phyloP scores from a whole-genome alignment of 2,113 vertebrate species.

The Amblyornis subalaris region DNA sequence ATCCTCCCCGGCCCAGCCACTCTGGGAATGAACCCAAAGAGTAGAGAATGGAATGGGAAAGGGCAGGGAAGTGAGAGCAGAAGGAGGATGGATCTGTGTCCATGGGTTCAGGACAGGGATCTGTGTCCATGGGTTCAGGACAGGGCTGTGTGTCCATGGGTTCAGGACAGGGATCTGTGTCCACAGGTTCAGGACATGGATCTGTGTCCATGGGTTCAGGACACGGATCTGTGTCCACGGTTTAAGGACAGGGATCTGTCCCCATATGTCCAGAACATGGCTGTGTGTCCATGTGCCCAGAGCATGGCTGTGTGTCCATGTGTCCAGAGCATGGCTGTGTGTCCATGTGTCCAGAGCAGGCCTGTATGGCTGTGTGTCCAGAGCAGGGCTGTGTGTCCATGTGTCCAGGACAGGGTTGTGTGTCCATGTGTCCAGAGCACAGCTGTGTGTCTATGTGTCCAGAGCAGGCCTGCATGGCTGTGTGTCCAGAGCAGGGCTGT shows the following conservation, averaged over 20 bases:
- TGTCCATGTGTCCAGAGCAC: too few species aligned
- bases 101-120: too few species aligned
- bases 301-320: not conserved
- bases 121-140: too few species aligned
- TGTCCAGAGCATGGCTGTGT: fast-evolving
- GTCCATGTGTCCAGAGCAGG: too few species aligned
- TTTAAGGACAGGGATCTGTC: too few species aligned
- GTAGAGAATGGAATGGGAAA: not conserved
- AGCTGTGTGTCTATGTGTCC: too few species aligned
- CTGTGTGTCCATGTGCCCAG: fast-evolving
- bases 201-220: fast-evolving
- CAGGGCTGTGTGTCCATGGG: fast-evolving
- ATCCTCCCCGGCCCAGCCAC: not conserved
- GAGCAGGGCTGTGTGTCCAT: fast-evolving
- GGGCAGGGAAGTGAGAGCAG: not conserved
- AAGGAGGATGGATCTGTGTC: not conserved
- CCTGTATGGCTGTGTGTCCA: too few species aligned
- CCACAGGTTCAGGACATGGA: fast-evolving
- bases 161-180: fast-evolving
- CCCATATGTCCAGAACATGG: fast-evolving
- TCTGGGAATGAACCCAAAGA: not conserved
- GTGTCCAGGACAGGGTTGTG: too few species aligned
- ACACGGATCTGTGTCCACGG: not conserved
- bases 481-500: too few species aligned
- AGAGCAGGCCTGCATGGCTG: not conserved